Base-by-base conservation (phyloP, 1,140 invertebrate species). In the Drosophila subobscura region DNA sequence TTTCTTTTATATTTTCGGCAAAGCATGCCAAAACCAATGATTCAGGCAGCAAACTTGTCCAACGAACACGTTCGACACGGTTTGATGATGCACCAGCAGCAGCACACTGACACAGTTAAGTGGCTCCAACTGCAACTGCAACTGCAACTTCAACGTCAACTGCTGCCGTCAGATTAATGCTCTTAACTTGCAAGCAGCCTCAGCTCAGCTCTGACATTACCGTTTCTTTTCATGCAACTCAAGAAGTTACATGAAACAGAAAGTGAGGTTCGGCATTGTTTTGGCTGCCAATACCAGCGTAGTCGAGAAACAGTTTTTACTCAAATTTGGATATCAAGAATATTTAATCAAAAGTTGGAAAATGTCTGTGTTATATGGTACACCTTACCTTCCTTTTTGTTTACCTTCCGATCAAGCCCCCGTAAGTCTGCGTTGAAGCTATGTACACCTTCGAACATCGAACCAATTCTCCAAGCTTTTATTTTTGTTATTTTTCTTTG, bases 31-130 rank as follows among this genome's bases (percentile, higher is more conserved):
- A 68, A 60, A 81, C 81, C 65, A 86, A 86, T 81, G 81, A 86
- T 61, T 86, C 50, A 81, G 54, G 65, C 83, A 56, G 50, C 81
- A 55, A 86, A 86, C 83, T 81, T 56, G 80, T 33, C 10, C 3
- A 1, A 5, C 59, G n/a, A 53, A 76, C 77, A 76, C 56, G 77
- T 72, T 80, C 29, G 66, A 65, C 47, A 53, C 57, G n/a, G 44
- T 42, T 65, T 33, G 29, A 54, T 20, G 20, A 40, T 59, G 53
- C 75, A 79, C 72, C 29, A 55, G 41, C 63, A 47, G 63, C 67
- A 67, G 61, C 81, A 73, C 55, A 77, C 44, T 86, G 77, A 80
- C 81, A 86, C 61, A 86, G 52, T 88, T 83, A 74, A 8, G 8
- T 33, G 8, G 27, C 27, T 3, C 16, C 16, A 20, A 20, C 16